A percentile compares a stretch with the other conserved stretches of the same genome.
These are phyloP conservation scores for Zosterops lateralis DNA, from an alignment of 2,113 vertebrate species.

Conservation along the genomic window DNA sequence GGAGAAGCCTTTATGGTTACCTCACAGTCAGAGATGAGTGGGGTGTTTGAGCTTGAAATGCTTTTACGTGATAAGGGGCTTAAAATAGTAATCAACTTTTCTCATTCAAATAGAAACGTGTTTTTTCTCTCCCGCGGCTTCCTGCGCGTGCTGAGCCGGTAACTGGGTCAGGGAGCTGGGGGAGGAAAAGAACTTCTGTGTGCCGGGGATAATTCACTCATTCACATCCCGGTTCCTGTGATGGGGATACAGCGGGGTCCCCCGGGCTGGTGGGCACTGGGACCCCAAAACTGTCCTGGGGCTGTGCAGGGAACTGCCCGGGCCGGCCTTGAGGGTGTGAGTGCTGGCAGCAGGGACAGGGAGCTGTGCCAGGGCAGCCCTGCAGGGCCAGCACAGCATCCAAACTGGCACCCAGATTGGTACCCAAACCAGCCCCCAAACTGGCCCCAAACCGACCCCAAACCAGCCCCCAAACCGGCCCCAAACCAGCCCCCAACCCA, in stretches of 20 bases:
- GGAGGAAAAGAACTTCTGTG: neutral
- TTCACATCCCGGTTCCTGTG: neutral
- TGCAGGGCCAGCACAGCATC: too few relatives aligned
- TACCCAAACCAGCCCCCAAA: too few relatives aligned
- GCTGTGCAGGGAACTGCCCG: neutral
- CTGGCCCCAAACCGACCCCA: too few relatives aligned
- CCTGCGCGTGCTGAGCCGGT: neutral
- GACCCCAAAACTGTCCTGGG: fast-evolving
- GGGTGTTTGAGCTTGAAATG: neutral
- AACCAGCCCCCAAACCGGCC: too few relatives aligned
- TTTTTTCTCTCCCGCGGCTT: neutral
- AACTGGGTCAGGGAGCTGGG: constrained; percentile 20
- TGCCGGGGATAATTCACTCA: neutral
- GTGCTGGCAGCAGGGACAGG: too few relatives aligned
- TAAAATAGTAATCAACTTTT: constrained; percentile 41
- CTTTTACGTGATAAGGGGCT: neutral
- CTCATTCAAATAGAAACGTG: constrained; percentile 2
- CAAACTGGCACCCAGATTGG: too few relatives aligned
- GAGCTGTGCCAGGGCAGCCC: neutral
- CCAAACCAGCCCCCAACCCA: too few relatives aligned
- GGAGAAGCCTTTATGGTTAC: neutral
- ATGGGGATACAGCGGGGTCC: fast-evolving
- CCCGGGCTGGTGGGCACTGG: fast-evolving
- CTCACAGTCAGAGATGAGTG: neutral
- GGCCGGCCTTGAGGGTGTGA: too few relatives aligned